phyloP scores from a whole-genome alignment of 2,797 vertebrate species.

The Emydoidea blandingii region DNA sequence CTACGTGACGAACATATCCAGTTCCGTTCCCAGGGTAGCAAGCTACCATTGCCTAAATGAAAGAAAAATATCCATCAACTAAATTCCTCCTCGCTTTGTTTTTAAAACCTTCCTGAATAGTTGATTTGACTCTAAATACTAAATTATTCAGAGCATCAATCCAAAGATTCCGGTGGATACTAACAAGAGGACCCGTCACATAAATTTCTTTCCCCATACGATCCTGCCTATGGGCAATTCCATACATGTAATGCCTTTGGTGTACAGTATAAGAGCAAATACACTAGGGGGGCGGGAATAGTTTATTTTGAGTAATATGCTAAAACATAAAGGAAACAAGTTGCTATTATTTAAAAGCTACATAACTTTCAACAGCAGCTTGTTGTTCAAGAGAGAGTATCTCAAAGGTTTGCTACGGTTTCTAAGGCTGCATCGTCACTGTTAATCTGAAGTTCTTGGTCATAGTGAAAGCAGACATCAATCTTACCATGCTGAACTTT shows the following conservation, averaged over 20 bases:
- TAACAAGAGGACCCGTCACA: background rate
- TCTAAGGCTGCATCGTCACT: conserved; percentile 20
- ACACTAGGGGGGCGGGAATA: background rate
- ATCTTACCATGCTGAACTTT: background rate
- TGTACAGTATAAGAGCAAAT: background rate
- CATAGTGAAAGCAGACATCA: conserved; percentile 42
- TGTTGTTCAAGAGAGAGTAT: background rate
- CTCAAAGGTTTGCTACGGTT: conserved; percentile 25
- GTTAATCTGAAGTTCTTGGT: conserved; percentile 39
- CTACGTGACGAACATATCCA: conserved; percentile 95
- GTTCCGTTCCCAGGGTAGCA: conserved; percentile 97
- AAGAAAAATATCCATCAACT: conserved; percentile 33
- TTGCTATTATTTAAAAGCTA: conserved; percentile 5
- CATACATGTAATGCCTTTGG: background rate
- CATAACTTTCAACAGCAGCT: background rate
- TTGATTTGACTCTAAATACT: background rate
- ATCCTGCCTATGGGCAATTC: background rate
- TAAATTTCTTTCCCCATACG: background rate
- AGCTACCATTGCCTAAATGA: conserved; percentile 92
- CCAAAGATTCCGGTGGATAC: background rate
- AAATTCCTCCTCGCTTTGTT: background rate
- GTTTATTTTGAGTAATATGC: background rate
- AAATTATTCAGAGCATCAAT: background rate
- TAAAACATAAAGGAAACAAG: background rate
- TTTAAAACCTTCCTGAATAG: background rate